Base-by-base conservation (phyloP, 2,888 invertebrate species). In the Lithophane leautieri region DNA sequence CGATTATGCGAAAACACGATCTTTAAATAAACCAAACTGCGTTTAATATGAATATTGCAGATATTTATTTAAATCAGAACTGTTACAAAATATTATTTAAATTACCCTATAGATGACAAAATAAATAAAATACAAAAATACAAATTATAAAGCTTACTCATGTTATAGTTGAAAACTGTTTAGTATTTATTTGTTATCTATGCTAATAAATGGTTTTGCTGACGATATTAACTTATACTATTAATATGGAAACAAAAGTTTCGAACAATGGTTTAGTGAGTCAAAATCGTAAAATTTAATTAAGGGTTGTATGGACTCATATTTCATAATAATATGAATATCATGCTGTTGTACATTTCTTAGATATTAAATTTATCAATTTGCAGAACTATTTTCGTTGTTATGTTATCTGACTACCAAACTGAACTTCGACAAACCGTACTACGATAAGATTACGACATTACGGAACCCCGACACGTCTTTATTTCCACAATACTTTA, bases 181-280 rank as follows among this genome's bases (percentile, higher is more conserved):
- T 79, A 62, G 72, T 61, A 79, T 81, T 83, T 81, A 83, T 86
- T 81, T 85, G 62, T 40, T 70, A 79, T 73, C 79, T 75, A 80
- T 61, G 79, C 70, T 70, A 78, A 62, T 63, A 40, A 79, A 70
- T 70, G 70, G 52, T 58, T 79, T 63, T 62, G 83, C 79, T 78
- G 70, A 68, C 61, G 69, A 19, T 83, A 69, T 47, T 47, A 34
- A 78, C 63, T 69, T 40, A 25, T 40, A 68, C 58, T 58, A 44
- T 40, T 52, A 66, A 9, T 66, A 68, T 44, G n/a, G 7, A 40
- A 34, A 58, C 70, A 54, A 78, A 82, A 70, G 40, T 79, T 79
- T 42, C n/a, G 3, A 78, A 78, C 44, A 62, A 52, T 62, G 6
- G 50, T 60, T 82, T 54, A 14, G 44, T 34, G n/a, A 61, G 50